These are phyloP conservation scores for Catocala fraxini DNA, from an alignment of 2,888 invertebrate genomes.

Conservation along the genomic window DNA sequence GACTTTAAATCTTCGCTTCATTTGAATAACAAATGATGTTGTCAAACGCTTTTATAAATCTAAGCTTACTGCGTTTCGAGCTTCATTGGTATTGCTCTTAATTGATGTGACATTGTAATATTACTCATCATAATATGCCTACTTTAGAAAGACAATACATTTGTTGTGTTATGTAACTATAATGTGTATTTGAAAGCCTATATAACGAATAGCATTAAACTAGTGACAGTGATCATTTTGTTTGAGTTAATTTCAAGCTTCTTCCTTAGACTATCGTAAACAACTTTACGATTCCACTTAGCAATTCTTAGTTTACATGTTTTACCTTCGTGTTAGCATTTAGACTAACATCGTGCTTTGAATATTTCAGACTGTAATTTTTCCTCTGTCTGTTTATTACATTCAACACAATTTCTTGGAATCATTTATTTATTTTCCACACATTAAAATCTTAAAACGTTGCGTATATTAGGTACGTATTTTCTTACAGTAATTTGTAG, in stretches of 20 bases:
- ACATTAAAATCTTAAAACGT: too few species aligned
- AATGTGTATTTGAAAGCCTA: background rate
- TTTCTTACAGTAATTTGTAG: background rate
- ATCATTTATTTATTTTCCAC: constrained; percentile 7
- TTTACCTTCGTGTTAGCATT: constrained; percentile 28
- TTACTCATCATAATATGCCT: background rate
- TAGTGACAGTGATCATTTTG: too few species aligned
- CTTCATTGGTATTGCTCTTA: background rate
- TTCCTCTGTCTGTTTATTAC: constrained; percentile 24
- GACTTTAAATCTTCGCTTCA: background rate
- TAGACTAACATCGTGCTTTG: constrained; percentile 23
- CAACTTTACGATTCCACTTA: constrained; percentile 11
- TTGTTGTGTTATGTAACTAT: background rate
- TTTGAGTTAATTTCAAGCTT: background rate
- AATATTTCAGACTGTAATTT: constrained; percentile 33
- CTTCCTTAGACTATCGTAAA: constrained; percentile 8
- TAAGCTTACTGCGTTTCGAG: background rate
- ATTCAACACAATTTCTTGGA: constrained; percentile 16
- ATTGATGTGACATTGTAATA: background rate
- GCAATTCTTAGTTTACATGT: constrained; percentile 22
- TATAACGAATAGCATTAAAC: too few species aligned
- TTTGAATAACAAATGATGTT: background rate
- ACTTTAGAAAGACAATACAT: background rate
- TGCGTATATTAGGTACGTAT: background rate
- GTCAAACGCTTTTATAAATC: constrained; percentile 1